Evolutionary conservation across 2,113 vertebrate species (phyloP).

Genomic region (Saiga tatarica): DNA sequence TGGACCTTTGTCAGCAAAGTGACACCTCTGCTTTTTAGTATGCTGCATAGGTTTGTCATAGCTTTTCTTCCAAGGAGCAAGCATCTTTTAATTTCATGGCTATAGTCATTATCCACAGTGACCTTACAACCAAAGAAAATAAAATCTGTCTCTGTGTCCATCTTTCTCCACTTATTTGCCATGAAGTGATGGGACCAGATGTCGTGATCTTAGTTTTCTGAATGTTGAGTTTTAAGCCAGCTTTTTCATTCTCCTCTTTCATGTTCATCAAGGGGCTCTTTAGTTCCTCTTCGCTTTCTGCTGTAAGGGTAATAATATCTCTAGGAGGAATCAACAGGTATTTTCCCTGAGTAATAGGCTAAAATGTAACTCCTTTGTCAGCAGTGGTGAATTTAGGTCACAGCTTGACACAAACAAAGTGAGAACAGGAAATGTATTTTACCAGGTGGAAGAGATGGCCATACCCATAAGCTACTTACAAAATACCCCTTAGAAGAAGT

Average conservation of each 20-base stretch:
- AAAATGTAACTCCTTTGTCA: neutral
- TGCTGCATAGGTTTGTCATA: neutral
- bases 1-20: neutral
- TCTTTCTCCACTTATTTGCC: neutral
- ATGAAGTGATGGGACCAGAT: neutral
- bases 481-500: neutral
- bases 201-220: neutral
- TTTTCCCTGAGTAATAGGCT: neutral
- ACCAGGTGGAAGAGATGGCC: neutral
- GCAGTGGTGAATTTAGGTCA: neutral
- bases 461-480: neutral
- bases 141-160: neutral
- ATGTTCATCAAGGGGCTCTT: neutral
- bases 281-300: neutral
- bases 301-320: neutral
- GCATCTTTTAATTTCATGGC: neutral
- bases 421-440: neutral
- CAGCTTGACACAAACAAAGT: neutral
- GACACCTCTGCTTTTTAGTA: neutral
- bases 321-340: neutral
- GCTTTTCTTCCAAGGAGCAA: neutral
- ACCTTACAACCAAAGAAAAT: neutral
- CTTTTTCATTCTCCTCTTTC: neutral
- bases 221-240: neutral
- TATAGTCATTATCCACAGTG: neutral